phyloP scores from a whole-genome alignment of 2,113 vertebrate species.

The Tetraodon nigroviridis region DNA sequence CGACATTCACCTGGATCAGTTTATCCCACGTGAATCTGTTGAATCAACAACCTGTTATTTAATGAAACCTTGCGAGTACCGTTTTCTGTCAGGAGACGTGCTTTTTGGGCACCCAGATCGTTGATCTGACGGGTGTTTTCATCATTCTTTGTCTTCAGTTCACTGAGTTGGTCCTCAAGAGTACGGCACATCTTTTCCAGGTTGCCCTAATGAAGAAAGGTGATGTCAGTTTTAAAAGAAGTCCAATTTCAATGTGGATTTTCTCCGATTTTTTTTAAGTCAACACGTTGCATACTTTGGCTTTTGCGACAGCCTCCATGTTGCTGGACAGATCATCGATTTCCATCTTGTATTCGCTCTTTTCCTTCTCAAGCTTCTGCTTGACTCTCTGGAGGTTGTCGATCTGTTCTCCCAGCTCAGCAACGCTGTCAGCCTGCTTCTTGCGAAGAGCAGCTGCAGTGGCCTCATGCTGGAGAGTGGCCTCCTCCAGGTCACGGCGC shows the following conservation, averaged over 20 bases:
- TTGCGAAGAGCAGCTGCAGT: slow-evolving; percentile 78
- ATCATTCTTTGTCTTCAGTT: slow-evolving; percentile 51
- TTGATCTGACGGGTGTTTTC: slow-evolving; percentile 59
- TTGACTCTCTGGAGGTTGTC: slow-evolving; percentile 82
- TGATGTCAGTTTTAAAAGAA: slow-evolving; percentile 20
- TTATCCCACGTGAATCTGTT: neutral
- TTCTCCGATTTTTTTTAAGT: neutral
- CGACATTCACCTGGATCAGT: neutral
- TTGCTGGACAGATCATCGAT: slow-evolving; percentile 63
- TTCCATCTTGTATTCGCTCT: slow-evolving; percentile 61
- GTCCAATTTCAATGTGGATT: neutral
- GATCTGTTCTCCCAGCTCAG: slow-evolving; percentile 61
- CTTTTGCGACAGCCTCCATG: slow-evolving; percentile 61
- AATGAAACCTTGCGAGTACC: slow-evolving; percentile 20
- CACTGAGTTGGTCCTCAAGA: slow-evolving; percentile 11
- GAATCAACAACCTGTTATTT: neutral
- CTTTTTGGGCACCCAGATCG: slow-evolving; percentile 49
- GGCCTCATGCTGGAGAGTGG: slow-evolving; percentile 88
- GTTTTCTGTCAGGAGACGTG: slow-evolving; percentile 62
- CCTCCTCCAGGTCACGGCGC: slow-evolving; percentile 84
- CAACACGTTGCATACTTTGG: slow-evolving; percentile 37
- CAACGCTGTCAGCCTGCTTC: slow-evolving; percentile 80
- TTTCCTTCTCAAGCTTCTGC: slow-evolving; percentile 64
- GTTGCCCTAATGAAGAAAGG: neutral
- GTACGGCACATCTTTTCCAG: slow-evolving; percentile 12